A percentile compares a stretch with the other conserved stretches of the same genome.
These are phyloP conservation scores for Phalanger gymnotis DNA, from an alignment of 2,797 vertebrate genomes.

Conservation along the genomic window DNA sequence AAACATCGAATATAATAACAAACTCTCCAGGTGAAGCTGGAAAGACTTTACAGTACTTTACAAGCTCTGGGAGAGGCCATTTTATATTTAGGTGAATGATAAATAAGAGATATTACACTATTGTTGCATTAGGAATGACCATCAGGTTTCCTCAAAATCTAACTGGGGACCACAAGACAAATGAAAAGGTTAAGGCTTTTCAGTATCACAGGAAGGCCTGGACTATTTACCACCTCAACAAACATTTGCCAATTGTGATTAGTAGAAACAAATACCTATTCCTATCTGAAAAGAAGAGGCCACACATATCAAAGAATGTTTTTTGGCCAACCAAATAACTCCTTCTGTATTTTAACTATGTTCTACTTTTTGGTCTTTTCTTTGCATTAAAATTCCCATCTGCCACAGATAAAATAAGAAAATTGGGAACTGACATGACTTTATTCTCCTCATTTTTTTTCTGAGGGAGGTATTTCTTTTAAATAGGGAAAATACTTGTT, in stretches of 20 bases:
- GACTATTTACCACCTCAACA: not conserved
- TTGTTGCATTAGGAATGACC: not conserved
- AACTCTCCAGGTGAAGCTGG: slow-evolving; percentile 17
- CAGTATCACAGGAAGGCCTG: not conserved
- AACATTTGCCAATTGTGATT: slow-evolving; percentile 40
- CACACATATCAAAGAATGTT: not conserved
- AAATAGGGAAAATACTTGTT: slow-evolving; percentile 18
- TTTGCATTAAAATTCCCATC: not conserved
- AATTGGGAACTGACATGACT: not conserved
- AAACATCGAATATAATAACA: not conserved
- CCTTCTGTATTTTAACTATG: not conserved
- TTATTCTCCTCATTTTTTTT: not conserved
- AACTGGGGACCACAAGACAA: not conserved
- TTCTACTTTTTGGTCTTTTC: not conserved
- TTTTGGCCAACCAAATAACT: not conserved
- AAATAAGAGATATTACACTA: not conserved
- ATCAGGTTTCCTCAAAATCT: not conserved
- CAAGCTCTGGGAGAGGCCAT: not conserved
- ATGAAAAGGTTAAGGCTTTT: not conserved
- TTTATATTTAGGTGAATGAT: not conserved
- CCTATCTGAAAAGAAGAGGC: slow-evolving; percentile 17
- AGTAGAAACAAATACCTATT: slow-evolving; percentile 35
- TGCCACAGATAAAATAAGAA: not conserved
- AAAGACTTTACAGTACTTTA: not conserved
- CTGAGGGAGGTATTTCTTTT: slow-evolving; percentile 14